Conservation (phyloP, 2,113 vertebrate genomes). For the Channa argus region DNA sequence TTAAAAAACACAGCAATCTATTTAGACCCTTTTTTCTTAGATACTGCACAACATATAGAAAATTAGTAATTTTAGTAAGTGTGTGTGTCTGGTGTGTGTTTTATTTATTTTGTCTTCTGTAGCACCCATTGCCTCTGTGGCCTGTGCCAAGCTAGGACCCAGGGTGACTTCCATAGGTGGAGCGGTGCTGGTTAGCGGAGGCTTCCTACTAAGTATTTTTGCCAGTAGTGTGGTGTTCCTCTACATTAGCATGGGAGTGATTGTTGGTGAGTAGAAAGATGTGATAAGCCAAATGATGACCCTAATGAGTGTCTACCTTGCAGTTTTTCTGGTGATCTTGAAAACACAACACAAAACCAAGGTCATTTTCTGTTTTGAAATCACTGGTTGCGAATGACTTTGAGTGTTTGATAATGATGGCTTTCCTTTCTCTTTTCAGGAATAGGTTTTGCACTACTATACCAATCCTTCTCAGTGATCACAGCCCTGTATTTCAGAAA, state of each 20-base stretch:
- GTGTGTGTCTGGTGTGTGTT: background rate
- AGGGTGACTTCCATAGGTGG: constrained; percentile 85
- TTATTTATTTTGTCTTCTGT: constrained; percentile 28
- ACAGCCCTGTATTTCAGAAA: constrained; percentile 88
- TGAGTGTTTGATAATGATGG: background rate
- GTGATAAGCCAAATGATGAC: background rate
- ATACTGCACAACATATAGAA: no score
- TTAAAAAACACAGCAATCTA: background rate
- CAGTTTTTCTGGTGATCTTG: background rate
- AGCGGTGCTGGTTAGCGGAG: constrained; percentile 84
- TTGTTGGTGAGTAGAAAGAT: constrained; percentile 86
- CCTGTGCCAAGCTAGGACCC: constrained; percentile 86
- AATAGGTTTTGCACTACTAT: constrained; percentile 89
- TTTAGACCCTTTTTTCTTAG: no score
- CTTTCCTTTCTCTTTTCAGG: constrained; percentile 73
- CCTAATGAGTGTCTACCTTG: background rate
- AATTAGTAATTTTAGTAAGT: no score
- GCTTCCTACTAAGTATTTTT: constrained; percentile 89
- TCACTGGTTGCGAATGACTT: background rate
- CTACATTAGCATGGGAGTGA: constrained; percentile 91
- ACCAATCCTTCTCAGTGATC: constrained; percentile 88
- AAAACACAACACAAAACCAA: background rate
- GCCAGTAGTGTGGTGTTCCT: constrained; percentile 89
- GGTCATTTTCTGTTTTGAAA: background rate
- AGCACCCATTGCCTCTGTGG: constrained; percentile 87